These are phyloP conservation scores for Coleophora deauratella DNA, from an alignment of 2,888 invertebrate genomes.

Conservation along the genomic window DNA sequence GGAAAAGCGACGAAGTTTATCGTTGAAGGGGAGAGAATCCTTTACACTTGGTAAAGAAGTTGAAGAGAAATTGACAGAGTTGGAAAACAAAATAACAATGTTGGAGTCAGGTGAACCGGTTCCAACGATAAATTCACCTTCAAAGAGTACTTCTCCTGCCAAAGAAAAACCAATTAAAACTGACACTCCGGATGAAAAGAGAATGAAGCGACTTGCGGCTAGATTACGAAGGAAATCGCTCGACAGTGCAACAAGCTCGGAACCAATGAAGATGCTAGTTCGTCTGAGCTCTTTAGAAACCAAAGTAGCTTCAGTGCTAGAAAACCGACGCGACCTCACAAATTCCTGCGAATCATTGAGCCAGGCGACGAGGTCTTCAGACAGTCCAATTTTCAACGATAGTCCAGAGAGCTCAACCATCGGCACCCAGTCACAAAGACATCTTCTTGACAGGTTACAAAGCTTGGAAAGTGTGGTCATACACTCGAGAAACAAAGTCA, in stretches of 20 bases:
- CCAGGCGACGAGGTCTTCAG: conserved; percentile 49
- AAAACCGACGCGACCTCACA: conserved; percentile 55
- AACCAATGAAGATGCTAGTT: conserved; percentile 86
- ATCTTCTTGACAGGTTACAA: conserved; percentile 74
- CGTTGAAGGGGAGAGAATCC: conserved; percentile 87
- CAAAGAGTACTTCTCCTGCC: conserved; percentile 70
- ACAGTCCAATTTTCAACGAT: conserved; percentile 44
- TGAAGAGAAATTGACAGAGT: conserved; percentile 86
- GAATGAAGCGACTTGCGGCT: conserved; percentile 68
- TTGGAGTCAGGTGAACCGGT: conserved; percentile 72
- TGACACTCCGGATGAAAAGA: conserved; percentile 63
- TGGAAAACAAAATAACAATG: conserved; percentile 84
- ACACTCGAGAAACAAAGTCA: conserved; percentile 78
- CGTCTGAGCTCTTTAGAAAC: conserved; percentile 84
- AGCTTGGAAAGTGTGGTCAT: conserved; percentile 77
- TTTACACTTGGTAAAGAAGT: conserved; percentile 87
- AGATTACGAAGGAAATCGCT: conserved; percentile 82
- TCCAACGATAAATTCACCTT: conserved; percentile 59
- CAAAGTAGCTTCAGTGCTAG: conserved; percentile 79
- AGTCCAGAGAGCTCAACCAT: conserved; percentile 44
- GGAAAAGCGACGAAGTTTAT: conserved; percentile 86
- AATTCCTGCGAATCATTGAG: conserved; percentile 75
- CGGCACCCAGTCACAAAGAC: conserved; percentile 67
- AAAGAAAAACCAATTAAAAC: conserved; percentile 71
- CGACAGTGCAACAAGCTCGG: conserved; percentile 84